phyloP scores from a whole-genome alignment of 2,113 vertebrate genomes.

The Empidonax alnorum region DNA sequence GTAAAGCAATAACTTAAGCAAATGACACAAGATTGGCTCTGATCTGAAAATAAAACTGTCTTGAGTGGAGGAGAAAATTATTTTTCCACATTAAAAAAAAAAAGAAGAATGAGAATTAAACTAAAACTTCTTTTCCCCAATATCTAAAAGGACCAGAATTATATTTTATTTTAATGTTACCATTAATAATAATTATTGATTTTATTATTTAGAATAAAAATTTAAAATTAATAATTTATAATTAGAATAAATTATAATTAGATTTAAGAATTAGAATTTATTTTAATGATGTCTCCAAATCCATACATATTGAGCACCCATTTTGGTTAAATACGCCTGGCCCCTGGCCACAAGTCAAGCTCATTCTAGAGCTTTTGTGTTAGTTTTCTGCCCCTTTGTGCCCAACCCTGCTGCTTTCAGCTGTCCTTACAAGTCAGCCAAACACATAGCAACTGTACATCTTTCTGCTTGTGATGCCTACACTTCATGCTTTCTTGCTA shows the following conservation, averaged over 20 bases:
- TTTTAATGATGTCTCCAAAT: neutral
- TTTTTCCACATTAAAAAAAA: neutral
- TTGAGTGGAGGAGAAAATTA: neutral
- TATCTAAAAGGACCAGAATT: neutral
- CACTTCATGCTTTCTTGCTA: rapidly evolving
- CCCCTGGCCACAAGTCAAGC: neutral
- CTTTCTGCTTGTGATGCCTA: rapidly evolving
- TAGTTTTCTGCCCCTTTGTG: rapidly evolving
- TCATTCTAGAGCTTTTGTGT: neutral
- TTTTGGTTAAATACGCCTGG: neutral
- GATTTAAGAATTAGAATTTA: neutral
- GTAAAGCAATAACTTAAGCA: neutral
- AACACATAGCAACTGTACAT: rapidly evolving
- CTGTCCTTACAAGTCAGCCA: neutral
- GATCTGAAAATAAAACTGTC: rapidly evolving
- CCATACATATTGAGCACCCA: neutral
- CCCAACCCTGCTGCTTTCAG: neutral
- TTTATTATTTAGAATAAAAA: neutral
- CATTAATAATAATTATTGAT: neutral
- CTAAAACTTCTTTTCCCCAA: neutral
- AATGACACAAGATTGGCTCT: neutral
- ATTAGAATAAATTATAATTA: neutral
- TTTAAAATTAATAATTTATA: neutral
- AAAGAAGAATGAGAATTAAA: neutral
- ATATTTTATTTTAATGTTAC: neutral